These are phyloP conservation scores for Nothoprocta pentlandii DNA, from an alignment of 2,113 vertebrate species.

Conservation along the genomic window DNA sequence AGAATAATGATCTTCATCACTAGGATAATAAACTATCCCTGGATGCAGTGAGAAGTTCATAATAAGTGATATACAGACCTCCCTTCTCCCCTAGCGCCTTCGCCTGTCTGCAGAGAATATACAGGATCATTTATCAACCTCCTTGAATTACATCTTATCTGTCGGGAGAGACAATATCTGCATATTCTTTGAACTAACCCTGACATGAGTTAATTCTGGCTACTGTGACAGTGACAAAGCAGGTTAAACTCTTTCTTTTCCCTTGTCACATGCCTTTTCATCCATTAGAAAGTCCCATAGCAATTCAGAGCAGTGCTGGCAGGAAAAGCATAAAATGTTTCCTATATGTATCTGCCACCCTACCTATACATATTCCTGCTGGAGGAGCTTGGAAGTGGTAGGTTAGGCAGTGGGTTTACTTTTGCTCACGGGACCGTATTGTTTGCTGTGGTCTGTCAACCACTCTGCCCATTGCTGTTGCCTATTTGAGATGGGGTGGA, in stretches of 20 bases:
- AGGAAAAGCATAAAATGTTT: constrained; percentile 8
- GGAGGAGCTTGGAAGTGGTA: neutral
- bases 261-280: constrained; percentile 5
- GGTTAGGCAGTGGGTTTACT: neutral
- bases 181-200: neutral
- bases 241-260: constrained; percentile 14
- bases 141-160: neutral
- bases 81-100: neutral
- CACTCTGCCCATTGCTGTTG: neutral
- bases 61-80: neutral
- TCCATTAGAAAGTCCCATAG: neutral
- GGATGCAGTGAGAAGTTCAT: neutral
- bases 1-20: neutral
- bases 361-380: neutral
- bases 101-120: neutral
- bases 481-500: neutral
- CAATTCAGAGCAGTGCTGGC: neutral
- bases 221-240: neutral
- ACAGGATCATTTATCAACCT: neutral
- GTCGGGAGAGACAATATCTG: constrained; percentile 17
- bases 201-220: neutral
- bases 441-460: neutral
- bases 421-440: neutral
- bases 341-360: neutral
- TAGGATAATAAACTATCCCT: neutral